These are phyloP conservation scores for Bungarus multicinctus DNA, from an alignment of 2,113 vertebrate genomes.

Conservation along the genomic window DNA sequence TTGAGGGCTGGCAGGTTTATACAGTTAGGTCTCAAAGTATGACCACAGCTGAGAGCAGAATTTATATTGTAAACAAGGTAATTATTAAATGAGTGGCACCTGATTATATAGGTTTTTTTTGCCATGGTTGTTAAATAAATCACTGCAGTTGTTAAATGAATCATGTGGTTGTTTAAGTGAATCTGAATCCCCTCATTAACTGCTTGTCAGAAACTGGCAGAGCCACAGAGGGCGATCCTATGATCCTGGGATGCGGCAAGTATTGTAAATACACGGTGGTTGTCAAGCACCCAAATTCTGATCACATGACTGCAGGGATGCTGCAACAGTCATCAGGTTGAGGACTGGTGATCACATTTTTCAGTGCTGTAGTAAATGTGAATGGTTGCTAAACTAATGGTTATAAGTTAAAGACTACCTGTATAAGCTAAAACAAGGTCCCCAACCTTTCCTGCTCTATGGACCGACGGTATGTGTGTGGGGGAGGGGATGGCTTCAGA, in stretches of 20 bases:
- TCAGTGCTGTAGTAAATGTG: not conserved
- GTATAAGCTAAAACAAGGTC: not conserved
- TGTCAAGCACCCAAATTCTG: not conserved
- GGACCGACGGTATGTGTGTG: not conserved
- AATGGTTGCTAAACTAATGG: not conserved
- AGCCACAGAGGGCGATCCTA: not conserved
- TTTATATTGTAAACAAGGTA: not conserved
- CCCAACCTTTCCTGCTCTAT: not conserved
- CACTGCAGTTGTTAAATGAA: not conserved
- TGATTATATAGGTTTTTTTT: not conserved
- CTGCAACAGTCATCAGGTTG: not conserved
- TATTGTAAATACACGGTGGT: not conserved
- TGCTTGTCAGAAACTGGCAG: not conserved
- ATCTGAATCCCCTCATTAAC: not conserved
- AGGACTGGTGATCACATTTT: not conserved
- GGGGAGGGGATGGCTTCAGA: not conserved
- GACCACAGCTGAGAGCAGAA: too few relatives aligned
- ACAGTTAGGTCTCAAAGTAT: not conserved
- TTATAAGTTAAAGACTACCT: not conserved
- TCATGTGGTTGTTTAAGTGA: not conserved
- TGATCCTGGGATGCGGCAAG: not conserved
- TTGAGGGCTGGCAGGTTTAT: not conserved
- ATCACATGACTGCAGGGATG: not conserved
- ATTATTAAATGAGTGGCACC: too few relatives aligned
- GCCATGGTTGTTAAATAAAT: not conserved